Evolutionary conservation across 1,140 invertebrate species (phyloP), one percentile per base, ranked within the genome.

Genomic region (Doryteuthis pealeii): DNA sequence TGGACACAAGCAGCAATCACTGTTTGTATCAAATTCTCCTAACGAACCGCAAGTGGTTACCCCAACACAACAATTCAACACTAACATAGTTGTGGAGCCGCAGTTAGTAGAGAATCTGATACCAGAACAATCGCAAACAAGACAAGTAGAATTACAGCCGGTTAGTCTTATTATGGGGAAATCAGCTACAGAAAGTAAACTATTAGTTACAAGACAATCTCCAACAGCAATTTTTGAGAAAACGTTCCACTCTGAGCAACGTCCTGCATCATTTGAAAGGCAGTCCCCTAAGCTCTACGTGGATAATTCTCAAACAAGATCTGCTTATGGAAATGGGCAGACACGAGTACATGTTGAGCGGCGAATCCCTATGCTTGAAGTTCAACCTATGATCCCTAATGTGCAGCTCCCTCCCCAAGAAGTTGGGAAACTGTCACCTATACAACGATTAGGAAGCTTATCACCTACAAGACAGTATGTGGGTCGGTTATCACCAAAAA

Each of bases 301-400:
- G 26, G 54, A 62, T 15, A 28, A 62, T 62, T n/a, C 26, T 62
- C 54, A 12, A 62, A 49, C 12, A 49, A 62, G 54, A 22, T 6
- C 18, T 62, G 5, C 18, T 6, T 62, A 62, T 62, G 54, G 26
- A 62, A 22, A 62, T n/a, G 26, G 6, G 18, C 2, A 62, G 26
- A 2, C 26, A 62, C 35, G 35, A 10, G 35, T 40, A 40, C 35
- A 40, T 40, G 54, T 28, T 62, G 54, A 62, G 18, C 54, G 26
- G 18, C 54, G 26, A 22, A 62, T 28, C 6, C 26, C 54, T 62
- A n/a, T 40, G 35, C 35, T 62, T 28, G 26, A 62, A 28, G 26
- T 62, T 62, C 54, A 62, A 62, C 54, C 54, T 14, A 62, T 62
- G 54, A 62, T 62, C 26, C 26, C 54, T n/a, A 62, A 62, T 62